Evolutionary conservation across 1,140 invertebrate genomes (phyloP).

Genomic region (Aphidius gifuensis): DNA sequence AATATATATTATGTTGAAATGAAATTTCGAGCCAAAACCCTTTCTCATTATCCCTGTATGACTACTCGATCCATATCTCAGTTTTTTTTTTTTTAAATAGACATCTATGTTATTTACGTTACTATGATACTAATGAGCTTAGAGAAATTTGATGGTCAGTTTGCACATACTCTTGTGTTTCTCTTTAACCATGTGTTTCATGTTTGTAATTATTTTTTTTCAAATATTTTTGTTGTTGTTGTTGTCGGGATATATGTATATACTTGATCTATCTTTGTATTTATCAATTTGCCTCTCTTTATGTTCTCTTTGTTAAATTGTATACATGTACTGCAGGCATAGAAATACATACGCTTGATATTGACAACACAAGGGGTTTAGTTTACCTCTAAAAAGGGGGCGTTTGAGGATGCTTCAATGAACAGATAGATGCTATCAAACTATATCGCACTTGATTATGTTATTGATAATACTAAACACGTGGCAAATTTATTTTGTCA

Average conservation of each 20-base stretch:
- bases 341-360: conserved; percentile 10
- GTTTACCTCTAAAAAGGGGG: conserved; percentile 4
- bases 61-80: neutral
- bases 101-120: conserved; percentile 13
- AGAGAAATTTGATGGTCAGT: conserved; percentile 21
- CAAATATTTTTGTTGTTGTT: neutral
- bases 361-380: conserved; percentile 9
- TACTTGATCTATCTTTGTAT: neutral
- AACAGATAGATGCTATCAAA: no score
- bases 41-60: neutral
- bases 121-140: conserved; percentile 28
- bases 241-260: conserved; percentile 9
- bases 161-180: conserved; percentile 10
- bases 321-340: no score
- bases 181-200: neutral
- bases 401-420: neutral
- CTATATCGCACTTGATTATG: no score
- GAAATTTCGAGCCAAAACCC: neutral
- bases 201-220: neutral
- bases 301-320: no score
- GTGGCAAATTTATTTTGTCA: no score
- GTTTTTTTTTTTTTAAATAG: no score
- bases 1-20: neutral
- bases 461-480: no score
- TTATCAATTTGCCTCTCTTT: no score